Percentiles rank a stretch among this genome's conserved stretches.
Evolutionary conservation across 2,888 invertebrate genomes (phyloP).

Genomic region (Frankliniella fusca): DNA sequence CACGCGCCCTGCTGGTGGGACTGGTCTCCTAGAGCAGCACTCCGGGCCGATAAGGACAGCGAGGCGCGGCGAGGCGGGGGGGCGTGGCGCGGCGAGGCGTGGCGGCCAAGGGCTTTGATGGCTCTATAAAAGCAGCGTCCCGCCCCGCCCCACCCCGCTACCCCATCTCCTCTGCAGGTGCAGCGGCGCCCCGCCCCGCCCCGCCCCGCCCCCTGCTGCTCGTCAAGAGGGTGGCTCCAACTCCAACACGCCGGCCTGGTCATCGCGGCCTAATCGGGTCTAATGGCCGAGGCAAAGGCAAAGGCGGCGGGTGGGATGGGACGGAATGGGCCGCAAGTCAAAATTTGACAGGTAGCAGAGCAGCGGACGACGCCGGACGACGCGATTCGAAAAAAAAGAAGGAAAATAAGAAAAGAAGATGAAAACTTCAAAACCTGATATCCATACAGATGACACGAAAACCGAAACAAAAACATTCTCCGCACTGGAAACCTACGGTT

Average conservation of each 20-base stretch:
- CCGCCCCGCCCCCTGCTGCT: background rate
- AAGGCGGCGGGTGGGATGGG: background rate
- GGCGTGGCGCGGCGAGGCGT: no score
- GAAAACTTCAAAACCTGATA: no score
- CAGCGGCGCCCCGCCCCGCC: background rate
- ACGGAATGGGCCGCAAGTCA: background rate
- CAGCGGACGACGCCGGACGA: no score
- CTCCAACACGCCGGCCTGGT: no score
- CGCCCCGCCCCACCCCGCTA: background rate
- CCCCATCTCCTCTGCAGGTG: background rate
- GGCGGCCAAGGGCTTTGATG: background rate
- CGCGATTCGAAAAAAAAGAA: no score
- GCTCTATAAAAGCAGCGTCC: background rate
- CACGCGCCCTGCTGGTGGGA: no score
- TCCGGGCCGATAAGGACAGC: background rate
- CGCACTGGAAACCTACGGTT: no score
- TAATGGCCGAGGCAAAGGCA: background rate
- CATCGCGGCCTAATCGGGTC: background rate
- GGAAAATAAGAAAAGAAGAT: no score
- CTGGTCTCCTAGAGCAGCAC: background rate
- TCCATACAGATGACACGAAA: no score
- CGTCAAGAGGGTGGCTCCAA: background rate
- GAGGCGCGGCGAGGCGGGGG: no score
- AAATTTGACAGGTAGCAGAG: no score
- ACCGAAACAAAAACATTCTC: no score